phyloP scores from a whole-genome alignment of 2,888 invertebrate genomes.

The Lasioglossum leucozonium region DNA sequence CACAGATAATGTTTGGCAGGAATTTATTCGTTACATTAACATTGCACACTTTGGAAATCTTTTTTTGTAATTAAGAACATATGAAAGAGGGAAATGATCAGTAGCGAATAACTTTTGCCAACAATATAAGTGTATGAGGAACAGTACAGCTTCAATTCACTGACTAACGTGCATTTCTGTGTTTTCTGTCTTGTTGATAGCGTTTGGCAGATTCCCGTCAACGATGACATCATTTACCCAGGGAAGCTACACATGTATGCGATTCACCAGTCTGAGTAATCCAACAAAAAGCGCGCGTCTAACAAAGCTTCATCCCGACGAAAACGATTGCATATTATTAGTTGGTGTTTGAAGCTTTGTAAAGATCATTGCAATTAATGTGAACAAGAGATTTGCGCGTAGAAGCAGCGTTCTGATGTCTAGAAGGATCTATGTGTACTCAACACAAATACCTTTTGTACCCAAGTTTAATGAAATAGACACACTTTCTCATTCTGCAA shows the following conservation, averaged over 20 bases:
- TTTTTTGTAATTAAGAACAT: not conserved
- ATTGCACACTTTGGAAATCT: constrained; percentile 7
- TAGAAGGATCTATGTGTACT: constrained; percentile 58
- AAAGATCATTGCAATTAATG: constrained; percentile 49
- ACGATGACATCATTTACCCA: constrained; percentile 93
- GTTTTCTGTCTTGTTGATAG: constrained; percentile 86
- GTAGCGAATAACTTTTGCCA: constrained; percentile 65
- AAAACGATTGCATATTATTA: constrained; percentile 33
- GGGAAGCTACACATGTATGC: constrained; percentile 96
- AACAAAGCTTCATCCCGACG: constrained; percentile 74
- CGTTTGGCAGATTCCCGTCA: constrained; percentile 93
- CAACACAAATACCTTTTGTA: constrained; percentile 47
- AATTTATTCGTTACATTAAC: constrained; percentile 70
- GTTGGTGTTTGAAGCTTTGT: constrained; percentile 65
- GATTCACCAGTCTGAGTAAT: constrained; percentile 82
- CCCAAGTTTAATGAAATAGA: constrained; percentile 50
- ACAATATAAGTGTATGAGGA: constrained; percentile 68
- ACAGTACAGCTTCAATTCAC: constrained; percentile 66
- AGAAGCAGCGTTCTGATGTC: constrained; percentile 68
- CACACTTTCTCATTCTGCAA: constrained; percentile 58
- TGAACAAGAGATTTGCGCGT: constrained; percentile 62
- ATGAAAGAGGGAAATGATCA: not conserved
- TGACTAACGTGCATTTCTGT: constrained; percentile 76
- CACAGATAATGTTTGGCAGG: constrained; percentile 72
- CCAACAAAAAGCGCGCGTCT: constrained; percentile 76